Evolutionary conservation across 2,888 invertebrate genomes (phyloP).

Genomic region (Salticus scenicus): DNA sequence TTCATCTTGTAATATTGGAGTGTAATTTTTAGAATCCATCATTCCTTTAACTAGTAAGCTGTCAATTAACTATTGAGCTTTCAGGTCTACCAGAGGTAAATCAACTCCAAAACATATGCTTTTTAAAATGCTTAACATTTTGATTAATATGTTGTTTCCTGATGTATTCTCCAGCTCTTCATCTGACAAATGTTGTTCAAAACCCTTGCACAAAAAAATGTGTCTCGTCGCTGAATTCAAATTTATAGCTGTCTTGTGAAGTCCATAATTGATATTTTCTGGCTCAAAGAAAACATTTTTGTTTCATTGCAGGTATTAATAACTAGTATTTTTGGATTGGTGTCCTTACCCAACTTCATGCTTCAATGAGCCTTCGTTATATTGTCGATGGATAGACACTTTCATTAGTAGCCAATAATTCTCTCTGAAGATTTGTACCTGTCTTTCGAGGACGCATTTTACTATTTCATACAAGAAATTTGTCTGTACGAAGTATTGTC

Average conservation of each 20-base stretch:
- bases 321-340: background rate
- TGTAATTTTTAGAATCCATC: background rate
- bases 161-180: background rate
- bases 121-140: background rate
- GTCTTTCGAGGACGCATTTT: slow-evolving; percentile 20
- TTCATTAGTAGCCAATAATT: no score
- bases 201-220: background rate
- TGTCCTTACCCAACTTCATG: background rate
- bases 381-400: background rate
- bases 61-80: no score
- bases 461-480: slow-evolving; percentile 21
- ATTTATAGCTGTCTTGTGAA: slow-evolving; percentile 4
- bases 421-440: background rate
- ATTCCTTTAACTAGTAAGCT: background rate
- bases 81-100: background rate
- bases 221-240: background rate
- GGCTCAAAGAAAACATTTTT: background rate
- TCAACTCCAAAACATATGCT: background rate
- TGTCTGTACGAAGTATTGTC: background rate
- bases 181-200: background rate
- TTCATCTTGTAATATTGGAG: background rate
- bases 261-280: background rate
- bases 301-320: background rate
- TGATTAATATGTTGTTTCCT: background rate
- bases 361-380: slow-evolving; percentile 1